Base-by-base conservation (phyloP, 2,797 vertebrate genomes). In the Ataeniobius toweri region DNA sequence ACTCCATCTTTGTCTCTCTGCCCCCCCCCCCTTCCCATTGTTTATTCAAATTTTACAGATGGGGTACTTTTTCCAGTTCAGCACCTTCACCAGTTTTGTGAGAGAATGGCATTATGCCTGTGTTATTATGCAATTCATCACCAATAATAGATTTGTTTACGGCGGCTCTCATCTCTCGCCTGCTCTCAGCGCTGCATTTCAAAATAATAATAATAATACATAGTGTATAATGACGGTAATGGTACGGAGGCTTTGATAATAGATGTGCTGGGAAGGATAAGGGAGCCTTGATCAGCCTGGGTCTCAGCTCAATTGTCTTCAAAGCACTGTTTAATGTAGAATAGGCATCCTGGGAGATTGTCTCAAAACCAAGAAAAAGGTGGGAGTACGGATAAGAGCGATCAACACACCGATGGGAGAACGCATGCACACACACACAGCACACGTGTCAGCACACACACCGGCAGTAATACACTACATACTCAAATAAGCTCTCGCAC, bases 51-150 rank as follows among this genome's bases (percentile, higher is more conserved):
- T 96, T 95, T 94, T 94, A 94, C 94, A 94, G 94, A 95, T 87
- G 92, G 93, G 93, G 94, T 94, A 93, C 94, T 96, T 95, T 96
- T 96, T 96, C 94, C 95, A 96, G 94, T 96, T 96, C 94, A 95
- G 94, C 95, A 96, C 94, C 95, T 95, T 95, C 94, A 91, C 95
- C 94, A 93, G 93, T 94, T 95, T 94, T 92, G 93, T 92, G 94
- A 94, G 94, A 94, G 95, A 95, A 94, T 93, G 93, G 94, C 95
- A 96, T 96, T 96, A 96, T 94, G 94, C 94, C 92, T 85, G 93
- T 92, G 94, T 96, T 96, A 96, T 96, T 96, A 96, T 96, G 95
- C 95, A 96, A 96, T 96, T 96, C 95, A 96, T 96, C 96, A 96
- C 95, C 94, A 95, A 96, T 96, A 96, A 96, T 96, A 96, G 95